Percentiles rank a stretch among this genome's conserved stretches.
phyloP scores from a whole-genome alignment of 2,888 invertebrate genomes.

The Eulithis testata region DNA sequence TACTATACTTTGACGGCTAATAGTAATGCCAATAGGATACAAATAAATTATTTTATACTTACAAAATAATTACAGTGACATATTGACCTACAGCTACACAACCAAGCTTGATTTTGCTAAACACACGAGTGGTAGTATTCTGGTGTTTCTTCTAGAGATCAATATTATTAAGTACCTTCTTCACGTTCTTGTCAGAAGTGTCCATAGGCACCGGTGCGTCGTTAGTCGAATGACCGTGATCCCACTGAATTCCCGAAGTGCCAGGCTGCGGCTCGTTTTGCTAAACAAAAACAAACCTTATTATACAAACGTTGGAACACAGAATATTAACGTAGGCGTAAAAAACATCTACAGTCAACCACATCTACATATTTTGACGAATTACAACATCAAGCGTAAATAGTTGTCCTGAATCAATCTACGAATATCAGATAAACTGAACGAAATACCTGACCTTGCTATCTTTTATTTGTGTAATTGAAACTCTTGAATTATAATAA shows the following conservation, averaged over 20 bases:
- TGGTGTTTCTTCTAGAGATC: background rate
- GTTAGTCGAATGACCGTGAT: conserved; percentile 40
- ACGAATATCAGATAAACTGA: background rate
- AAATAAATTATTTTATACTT: too few species aligned
- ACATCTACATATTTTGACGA: conserved; percentile 10
- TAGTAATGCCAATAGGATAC: too few species aligned
- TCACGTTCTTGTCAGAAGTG: conserved; percentile 72
- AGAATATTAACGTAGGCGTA: conserved; percentile 2
- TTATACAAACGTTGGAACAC: background rate
- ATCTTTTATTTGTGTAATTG: background rate
- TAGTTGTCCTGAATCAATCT: background rate
- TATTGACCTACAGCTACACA: too few species aligned
- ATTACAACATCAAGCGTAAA: conserved; percentile 13
- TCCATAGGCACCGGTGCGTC: conserved; percentile 60
- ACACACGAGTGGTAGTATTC: too few species aligned
- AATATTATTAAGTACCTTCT: conserved; percentile 67
- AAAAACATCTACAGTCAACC: conserved; percentile 9
- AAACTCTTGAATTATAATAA: background rate
- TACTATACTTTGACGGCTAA: too few species aligned
- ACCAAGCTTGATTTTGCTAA: too few species aligned
- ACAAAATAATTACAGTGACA: too few species aligned
- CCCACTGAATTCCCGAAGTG: conserved; percentile 53
- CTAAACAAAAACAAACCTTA: conserved; percentile 12
- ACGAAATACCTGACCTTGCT: conserved; percentile 4
- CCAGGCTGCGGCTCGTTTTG: conserved; percentile 24